Evolutionary conservation across 1,140 invertebrate genomes (phyloP), one percentile per base, ranked within the genome.

Genomic region (Drosophila sulfurigaster): DNA sequence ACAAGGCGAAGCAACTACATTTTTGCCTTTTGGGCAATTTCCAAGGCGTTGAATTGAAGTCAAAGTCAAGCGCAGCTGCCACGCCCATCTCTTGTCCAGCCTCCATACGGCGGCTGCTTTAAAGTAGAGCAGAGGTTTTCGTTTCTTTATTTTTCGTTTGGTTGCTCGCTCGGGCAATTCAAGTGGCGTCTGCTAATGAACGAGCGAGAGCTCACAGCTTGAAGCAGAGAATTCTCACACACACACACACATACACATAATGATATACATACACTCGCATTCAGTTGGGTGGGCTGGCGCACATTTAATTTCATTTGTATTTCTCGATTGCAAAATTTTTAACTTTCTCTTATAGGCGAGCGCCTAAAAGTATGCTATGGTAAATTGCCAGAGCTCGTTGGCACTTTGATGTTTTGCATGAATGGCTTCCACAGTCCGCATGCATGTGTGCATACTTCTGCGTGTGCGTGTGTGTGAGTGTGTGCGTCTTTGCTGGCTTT

Each of bases 401-500:
- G 16, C 49, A 65, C 83, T 83, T 87, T 87, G 83, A 87, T 83
- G 83, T 87, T 88, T 87, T 87, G 83, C 83, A 82, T 87, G 83
- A 83, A 82, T 88, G 83, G 75, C 67, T 73, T 70, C 60, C 68
- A 56, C 78, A 70, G 15, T 48, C 25, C 32, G 30, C 45, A 16
- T 13, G 10, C 30, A 28, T 45, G 16, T 38, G n/a, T 13, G 10
- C 30, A 28, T 45, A 13, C 58, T 43, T 52, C 13, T 28, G 8
- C 15, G 41, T 59, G 45, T 41, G 15, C 46, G 49, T 54, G 25
- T 43, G 62, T 62, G 43, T 25, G 15, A 16, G 46, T 41, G 43
- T 57, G n/a, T 52, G 66, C 66, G 62, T 82, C 80, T 82, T 82
- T 69, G 73, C 32, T 35, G 57, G 67, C 63, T 58, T 70, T 56